Evolutionary conservation across 2,113 vertebrate species (phyloP).

Genomic region (Triplophysa tibetana): DNA sequence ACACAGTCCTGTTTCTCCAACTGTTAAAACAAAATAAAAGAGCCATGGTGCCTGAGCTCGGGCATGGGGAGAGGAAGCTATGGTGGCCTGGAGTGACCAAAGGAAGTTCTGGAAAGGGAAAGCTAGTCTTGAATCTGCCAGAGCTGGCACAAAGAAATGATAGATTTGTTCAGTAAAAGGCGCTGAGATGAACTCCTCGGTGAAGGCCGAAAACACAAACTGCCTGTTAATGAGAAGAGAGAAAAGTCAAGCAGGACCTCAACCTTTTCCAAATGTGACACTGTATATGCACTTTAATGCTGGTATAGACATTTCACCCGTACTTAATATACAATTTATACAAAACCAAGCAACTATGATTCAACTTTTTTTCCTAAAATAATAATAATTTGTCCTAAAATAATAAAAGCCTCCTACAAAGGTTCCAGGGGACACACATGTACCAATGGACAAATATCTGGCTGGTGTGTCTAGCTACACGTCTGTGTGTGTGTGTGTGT

Average conservation of each 20-base stretch:
- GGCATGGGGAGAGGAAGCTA: constrained; percentile 62
- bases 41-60: constrained; percentile 85
- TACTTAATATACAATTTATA: not conserved
- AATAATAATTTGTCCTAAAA: too few species aligned
- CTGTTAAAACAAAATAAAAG: constrained; percentile 91
- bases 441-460: not conserved
- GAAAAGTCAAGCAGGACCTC: not conserved
- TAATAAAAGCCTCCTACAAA: not conserved
- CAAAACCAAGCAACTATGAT: too few species aligned
- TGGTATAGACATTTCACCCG: not conserved
- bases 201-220: constrained; percentile 91
- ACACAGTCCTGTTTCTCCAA: constrained; percentile 88
- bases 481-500: not conserved
- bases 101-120: constrained; percentile 95
- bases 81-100: constrained; percentile 79
- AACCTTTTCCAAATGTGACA: not conserved
- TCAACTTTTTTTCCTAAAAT: too few species aligned
- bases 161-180: constrained; percentile 96
- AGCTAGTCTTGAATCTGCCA: constrained; percentile 79
- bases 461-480: not conserved
- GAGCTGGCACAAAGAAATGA: constrained; percentile 90
- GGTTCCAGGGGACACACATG: not conserved
- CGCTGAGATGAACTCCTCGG: constrained; percentile 88
- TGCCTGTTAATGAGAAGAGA: constrained; percentile 75
- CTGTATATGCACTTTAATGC: not conserved